Evolutionary conservation across 1,140 invertebrate genomes (phyloP).

Genomic region (Lepidurus apus): DNA sequence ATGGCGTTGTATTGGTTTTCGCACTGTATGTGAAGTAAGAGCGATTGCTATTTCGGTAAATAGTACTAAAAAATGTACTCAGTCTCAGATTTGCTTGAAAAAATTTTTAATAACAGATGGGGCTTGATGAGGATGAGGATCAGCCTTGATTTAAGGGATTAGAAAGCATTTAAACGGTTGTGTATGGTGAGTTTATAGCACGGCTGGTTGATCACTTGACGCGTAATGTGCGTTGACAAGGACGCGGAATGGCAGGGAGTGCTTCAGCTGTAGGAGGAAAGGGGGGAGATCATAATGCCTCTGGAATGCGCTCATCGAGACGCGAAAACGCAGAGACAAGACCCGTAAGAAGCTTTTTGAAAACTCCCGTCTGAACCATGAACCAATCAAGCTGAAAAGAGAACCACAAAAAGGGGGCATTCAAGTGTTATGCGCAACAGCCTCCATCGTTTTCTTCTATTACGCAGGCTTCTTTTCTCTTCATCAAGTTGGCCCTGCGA

Average conservation of each 20-base stretch:
- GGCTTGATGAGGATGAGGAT: background rate
- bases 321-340: background rate
- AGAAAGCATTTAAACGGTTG: background rate
- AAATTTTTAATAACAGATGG: too few species aligned
- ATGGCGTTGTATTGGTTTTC: too few species aligned
- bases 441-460: background rate
- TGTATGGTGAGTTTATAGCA: background rate
- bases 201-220: conserved; percentile 5
- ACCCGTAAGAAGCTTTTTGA: conserved; percentile 12
- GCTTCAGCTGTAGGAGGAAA: background rate
- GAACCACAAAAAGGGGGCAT: background rate
- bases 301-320: conserved; percentile 17
- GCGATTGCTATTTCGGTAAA: too few species aligned
- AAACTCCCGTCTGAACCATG: conserved; percentile 5
- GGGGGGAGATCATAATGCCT: background rate
- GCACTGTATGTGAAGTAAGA: too few species aligned
- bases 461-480: background rate
- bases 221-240: background rate
- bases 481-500: background rate
- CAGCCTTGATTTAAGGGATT: background rate
- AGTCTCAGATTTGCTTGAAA: too few species aligned
- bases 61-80: too few species aligned
- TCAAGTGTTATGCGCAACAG: conserved; percentile 15
- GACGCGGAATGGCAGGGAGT: background rate
- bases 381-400: conserved; percentile 11